Evolutionary conservation across 37 sponge, comb jelly and placozoan genomes (phyloP).

Genomic region (Spongilla lacustris): DNA sequence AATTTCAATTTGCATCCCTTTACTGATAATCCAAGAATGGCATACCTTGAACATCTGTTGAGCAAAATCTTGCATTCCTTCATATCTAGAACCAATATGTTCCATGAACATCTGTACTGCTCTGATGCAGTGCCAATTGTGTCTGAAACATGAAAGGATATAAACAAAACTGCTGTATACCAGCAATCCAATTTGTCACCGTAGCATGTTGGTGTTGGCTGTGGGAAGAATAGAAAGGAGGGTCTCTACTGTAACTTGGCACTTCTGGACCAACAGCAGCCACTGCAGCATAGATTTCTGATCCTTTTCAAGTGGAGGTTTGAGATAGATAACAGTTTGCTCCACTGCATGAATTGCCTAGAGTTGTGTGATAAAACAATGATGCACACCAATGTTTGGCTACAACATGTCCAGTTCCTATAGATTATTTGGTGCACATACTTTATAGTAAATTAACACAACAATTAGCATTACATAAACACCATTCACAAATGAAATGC

Average conservation of each 20-base stretch:
- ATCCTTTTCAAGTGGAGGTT: not conserved
- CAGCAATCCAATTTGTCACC: not conserved
- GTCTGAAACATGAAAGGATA: constrained; percentile 17
- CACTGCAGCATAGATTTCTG: not conserved
- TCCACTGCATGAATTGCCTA: constrained; percentile 10
- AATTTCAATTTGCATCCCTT: not conserved
- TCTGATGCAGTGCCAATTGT: constrained; percentile 55
- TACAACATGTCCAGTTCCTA: too few relatives aligned
- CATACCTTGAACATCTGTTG: not conserved
- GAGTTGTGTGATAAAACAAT: not conserved
- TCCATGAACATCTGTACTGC: constrained; percentile 66
- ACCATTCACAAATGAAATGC: too few relatives aligned
- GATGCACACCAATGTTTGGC: too few relatives aligned
- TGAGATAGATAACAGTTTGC: not conserved
- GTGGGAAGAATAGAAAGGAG: not conserved
- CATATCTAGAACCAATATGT: constrained; percentile 39
- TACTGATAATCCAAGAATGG: not conserved
- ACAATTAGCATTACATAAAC: too few relatives aligned
- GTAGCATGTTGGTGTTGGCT: not conserved
- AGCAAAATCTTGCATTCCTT: constrained; percentile 18
- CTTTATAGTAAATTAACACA: too few relatives aligned
- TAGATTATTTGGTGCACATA: too few relatives aligned
- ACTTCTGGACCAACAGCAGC: not conserved
- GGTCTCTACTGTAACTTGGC: not conserved
- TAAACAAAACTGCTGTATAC: not conserved